Conservation (phyloP, 2,113 vertebrate genomes). For the Tapirus terrestris region DNA sequence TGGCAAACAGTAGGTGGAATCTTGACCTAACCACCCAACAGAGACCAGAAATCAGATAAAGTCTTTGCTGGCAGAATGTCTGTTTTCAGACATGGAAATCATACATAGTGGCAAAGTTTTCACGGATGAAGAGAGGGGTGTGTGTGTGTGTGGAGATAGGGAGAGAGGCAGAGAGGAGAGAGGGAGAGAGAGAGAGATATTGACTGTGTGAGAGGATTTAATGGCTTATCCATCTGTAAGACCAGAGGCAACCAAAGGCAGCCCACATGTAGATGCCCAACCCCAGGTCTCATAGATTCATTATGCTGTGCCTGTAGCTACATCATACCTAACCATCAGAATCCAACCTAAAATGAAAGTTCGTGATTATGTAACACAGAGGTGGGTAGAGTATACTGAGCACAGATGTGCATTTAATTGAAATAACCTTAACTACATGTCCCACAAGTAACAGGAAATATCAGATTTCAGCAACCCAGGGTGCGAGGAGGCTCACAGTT, state of each 20-base stretch:
- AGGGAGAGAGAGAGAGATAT: neutral
- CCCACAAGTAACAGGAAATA: slow-evolving; percentile 65
- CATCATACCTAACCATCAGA: neutral
- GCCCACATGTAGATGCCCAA: neutral
- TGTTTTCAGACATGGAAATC: slow-evolving; percentile 45
- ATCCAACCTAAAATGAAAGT: neutral
- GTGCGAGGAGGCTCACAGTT: slow-evolving; percentile 23
- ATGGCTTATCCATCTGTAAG: neutral
- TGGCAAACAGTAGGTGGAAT: neutral
- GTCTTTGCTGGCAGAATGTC: neutral
- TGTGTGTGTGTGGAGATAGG: neutral
- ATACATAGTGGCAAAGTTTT: slow-evolving; percentile 17
- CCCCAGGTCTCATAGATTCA: neutral
- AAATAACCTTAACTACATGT: slow-evolving; percentile 10
- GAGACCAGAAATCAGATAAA: slow-evolving; percentile 36
- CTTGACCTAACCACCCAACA: neutral
- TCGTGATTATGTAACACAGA: neutral
- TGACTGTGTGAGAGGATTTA: neutral
- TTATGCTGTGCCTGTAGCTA: neutral
- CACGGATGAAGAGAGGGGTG: neutral
- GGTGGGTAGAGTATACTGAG: neutral
- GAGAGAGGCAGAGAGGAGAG: neutral
- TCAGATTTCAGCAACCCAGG: slow-evolving; percentile 51
- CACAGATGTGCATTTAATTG: slow-evolving; percentile 51
- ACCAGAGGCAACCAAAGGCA: neutral